Conservation (phyloP, 1,140 invertebrate species). For the Lasioglossum albipes region DNA sequence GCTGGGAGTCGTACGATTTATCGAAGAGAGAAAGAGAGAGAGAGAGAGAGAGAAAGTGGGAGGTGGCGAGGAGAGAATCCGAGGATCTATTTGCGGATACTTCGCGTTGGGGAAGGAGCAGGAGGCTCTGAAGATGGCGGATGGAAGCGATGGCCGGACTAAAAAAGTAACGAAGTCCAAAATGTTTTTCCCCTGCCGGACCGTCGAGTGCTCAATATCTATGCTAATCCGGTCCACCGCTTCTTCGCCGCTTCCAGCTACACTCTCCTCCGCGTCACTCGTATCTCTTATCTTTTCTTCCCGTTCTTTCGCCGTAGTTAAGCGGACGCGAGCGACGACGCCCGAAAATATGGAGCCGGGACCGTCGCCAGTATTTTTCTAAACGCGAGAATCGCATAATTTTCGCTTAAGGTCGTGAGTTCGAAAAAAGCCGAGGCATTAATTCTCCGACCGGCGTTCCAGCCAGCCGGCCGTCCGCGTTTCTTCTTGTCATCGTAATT, state of each 20-base stretch:
- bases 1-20: slow-evolving; percentile 29
- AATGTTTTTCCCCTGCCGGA: slow-evolving; percentile 62
- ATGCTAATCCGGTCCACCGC: slow-evolving; percentile 62
- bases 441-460: too few relatives aligned
- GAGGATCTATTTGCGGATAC: slow-evolving; percentile 41
- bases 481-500: slow-evolving; percentile 14
- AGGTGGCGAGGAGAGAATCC: slow-evolving; percentile 14
- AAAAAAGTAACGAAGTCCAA: slow-evolving; percentile 58
- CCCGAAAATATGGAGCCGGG: too few relatives aligned
- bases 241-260: slow-evolving; percentile 49
- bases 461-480: too few relatives aligned
- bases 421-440: too few relatives aligned
- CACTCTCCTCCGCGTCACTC: slow-evolving; percentile 30
- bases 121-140: slow-evolving; percentile 12
- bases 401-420: too few relatives aligned
- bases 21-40: not conserved
- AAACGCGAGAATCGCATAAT: too few relatives aligned
- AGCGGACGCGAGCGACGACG: slow-evolving; percentile 2
- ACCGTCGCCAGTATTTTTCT: too few relatives aligned
- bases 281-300: slow-evolving; percentile 38
- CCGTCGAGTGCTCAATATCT: slow-evolving; percentile 63
- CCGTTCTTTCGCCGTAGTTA: slow-evolving; percentile 37
- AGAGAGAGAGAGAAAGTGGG: not conserved
- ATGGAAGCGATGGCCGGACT: slow-evolving; percentile 34
- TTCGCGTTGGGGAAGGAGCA: not conserved